Base-by-base conservation (phyloP, 1,140 invertebrate genomes). In the Anastrepha obliqua region DNA sequence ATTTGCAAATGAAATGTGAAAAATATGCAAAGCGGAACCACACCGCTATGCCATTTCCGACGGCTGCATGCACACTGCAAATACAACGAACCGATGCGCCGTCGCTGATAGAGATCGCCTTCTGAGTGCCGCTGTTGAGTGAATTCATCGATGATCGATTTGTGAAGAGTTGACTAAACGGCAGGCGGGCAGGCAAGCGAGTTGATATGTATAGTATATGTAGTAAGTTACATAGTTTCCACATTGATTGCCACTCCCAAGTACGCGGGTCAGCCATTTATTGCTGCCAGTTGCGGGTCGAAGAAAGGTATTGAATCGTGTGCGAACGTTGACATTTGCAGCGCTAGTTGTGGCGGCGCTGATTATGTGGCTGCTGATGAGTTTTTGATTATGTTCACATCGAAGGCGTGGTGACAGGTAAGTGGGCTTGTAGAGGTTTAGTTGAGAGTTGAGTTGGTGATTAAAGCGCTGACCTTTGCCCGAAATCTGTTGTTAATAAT, bases 341-440 rank as follows among this genome's bases (percentile, higher is more conserved):
- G 29, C 64, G 29, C 20, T 67, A 11, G 29, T 20, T 39, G 64
- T 39, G 64, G 8, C 29, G 39, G 11, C 64, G 64, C 29, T 67
- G 64, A 67, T 39, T 67, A 67, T 74, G 13, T 39, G 44, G 3
- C 74, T 81, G 47, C 55, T 81, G 74, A 81, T 81, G 74, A 81
- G 74, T 81, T 81, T 81, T 81, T 81, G 74, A 81, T 81, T 81
- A 74, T 39, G 39, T 74, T 8, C 42, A 44, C 44, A 47, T 20
- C n/a, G 70, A 55, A 20, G 74, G n/a, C 74, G 74, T 51, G 47
- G 17, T 17, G 74, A 81, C 20, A 55, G 51, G 42, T 39, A 20
- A 81, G n/a, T 44, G 3, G 6, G 70, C 42, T 6, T 55, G 47
- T 3, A 47, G 70, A 20, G n/a, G 70, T n/a, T 9, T 29, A 81